Evolutionary conservation across 2,113 vertebrate genomes (phyloP), one percentile per base, ranked within the genome.

Genomic region (Rissa tridactyla): DNA sequence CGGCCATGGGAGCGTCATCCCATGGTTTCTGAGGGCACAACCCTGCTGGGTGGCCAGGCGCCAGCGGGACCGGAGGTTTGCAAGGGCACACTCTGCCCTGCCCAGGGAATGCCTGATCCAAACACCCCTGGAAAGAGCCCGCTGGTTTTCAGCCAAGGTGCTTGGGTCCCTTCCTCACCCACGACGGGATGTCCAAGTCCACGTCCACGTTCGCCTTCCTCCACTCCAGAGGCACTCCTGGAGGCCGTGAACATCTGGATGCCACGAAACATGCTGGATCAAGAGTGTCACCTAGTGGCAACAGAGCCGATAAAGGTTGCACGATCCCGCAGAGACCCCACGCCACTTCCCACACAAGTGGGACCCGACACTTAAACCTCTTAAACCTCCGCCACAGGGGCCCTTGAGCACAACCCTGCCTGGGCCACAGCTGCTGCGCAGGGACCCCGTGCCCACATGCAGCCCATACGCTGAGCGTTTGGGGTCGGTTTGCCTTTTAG

Each of bases 251-350:
- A 34, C 83, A 36, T 23, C 81, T 36, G 92, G 68, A 18, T 10
- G 81, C 68, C 46, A 3, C 3, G 8, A 32, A 32, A 10, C 18
- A 1, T 1, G 19, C 78, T 64, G 87, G 82, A 58, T 20, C 91
- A 1, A 86, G 87, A 57, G 91, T 86, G 93, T 52, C 97, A 94
- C 87, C 96, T 88, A 86, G 96, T 5, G 95, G 95, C 85, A 11
- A 9, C n/a, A 57, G 66, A 60, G 57, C 60, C 2, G 30, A 15
- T 0, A 18, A 44, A 38, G 82, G 51, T 36, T 2, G 34, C 9
- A 2, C 0, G 62, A 30, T n/a, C 12, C 44, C 52, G 0, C 36
- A 2, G 34, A 51, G 76, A 18, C 55, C 34, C 70, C 87, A 3
- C 66, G 5, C 55, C 55, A 6, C n/a, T 32, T 18, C 64, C 55